phyloP scores from a whole-genome alignment of 2,113 vertebrate species.

The Entomyzon cyanotis region DNA sequence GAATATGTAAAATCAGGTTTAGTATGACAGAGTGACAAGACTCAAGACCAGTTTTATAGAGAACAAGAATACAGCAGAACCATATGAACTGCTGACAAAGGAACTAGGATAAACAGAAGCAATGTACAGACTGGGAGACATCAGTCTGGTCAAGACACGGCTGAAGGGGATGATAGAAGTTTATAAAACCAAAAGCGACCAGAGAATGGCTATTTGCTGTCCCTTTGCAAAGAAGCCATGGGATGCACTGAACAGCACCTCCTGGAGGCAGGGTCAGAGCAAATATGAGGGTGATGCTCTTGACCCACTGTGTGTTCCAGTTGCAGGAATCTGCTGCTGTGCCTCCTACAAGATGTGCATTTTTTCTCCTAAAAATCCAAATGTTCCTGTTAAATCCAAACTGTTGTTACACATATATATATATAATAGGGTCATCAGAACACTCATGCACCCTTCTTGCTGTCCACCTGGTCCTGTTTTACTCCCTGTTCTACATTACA shows the following conservation, averaged over 20 bases:
- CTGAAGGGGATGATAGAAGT: background rate
- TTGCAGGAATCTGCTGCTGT: background rate
- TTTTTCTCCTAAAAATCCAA: background rate
- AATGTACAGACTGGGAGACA: background rate
- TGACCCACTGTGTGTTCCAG: background rate
- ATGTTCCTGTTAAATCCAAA: background rate
- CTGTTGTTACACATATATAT: background rate
- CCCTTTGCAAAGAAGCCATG: background rate
- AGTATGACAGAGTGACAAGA: background rate
- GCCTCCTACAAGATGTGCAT: background rate
- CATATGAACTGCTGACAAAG: background rate
- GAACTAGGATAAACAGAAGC: background rate
- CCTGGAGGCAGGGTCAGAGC: background rate
- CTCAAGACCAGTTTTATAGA: background rate
- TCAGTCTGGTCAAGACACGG: background rate
- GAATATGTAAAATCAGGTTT: background rate
- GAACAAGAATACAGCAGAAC: background rate
- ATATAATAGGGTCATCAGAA: background rate
- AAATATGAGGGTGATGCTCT: background rate
- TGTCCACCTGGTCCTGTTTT: background rate
- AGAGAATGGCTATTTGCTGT: background rate
- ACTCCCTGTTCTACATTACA: background rate
- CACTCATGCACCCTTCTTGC: background rate
- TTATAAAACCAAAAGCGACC: background rate
- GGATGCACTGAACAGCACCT: background rate